A percentile compares a stretch with the other conserved stretches of the same genome.
phyloP scores from a whole-genome alignment of 2,888 invertebrate species.

The Brachylomia viminalis region DNA sequence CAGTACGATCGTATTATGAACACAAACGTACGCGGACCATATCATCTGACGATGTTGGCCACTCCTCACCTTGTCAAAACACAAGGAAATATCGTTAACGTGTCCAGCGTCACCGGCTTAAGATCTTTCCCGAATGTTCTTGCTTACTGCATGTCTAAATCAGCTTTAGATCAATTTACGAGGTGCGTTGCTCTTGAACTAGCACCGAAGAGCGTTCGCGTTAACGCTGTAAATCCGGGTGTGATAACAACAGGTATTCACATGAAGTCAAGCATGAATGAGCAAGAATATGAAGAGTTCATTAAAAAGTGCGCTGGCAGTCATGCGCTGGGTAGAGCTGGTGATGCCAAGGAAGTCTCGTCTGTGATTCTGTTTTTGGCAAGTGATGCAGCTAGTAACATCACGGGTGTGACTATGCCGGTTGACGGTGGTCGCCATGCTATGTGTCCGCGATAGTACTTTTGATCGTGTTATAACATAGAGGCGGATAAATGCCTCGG shows the following conservation, averaged over 20 bases:
- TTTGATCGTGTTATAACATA: neutral
- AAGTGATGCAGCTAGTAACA: constrained; percentile 95
- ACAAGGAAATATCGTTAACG: constrained; percentile 97
- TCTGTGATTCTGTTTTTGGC: constrained; percentile 97
- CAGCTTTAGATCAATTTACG: constrained; percentile 98
- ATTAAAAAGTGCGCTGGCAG: constrained; percentile 95
- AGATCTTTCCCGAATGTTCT: constrained; percentile 97
- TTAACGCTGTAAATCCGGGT: constrained; percentile 98
- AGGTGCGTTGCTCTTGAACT: constrained; percentile 96
- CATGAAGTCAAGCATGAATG: constrained; percentile 94
- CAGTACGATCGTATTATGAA: constrained; percentile 97
- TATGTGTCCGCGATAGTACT: constrained; percentile 94
- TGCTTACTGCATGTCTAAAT: constrained; percentile 97
- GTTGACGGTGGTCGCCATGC: constrained; percentile 97
- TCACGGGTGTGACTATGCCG: constrained; percentile 95
- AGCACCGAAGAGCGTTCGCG: constrained; percentile 94
- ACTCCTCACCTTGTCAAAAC: constrained; percentile 95
- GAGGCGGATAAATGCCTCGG: neutral
- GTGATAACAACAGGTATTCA: constrained; percentile 97
- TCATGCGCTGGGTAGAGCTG: constrained; percentile 97
- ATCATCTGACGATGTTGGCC: constrained; percentile 95
- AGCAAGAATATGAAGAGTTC: constrained; percentile 94
- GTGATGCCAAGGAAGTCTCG: constrained; percentile 95
- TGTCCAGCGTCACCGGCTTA: constrained; percentile 97
- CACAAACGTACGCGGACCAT: constrained; percentile 95